Percentiles rank a stretch among this genome's conserved stretches.
These are phyloP conservation scores for Diplodus sargus DNA, from an alignment of 2,797 vertebrate genomes.

Conservation along the genomic window DNA sequence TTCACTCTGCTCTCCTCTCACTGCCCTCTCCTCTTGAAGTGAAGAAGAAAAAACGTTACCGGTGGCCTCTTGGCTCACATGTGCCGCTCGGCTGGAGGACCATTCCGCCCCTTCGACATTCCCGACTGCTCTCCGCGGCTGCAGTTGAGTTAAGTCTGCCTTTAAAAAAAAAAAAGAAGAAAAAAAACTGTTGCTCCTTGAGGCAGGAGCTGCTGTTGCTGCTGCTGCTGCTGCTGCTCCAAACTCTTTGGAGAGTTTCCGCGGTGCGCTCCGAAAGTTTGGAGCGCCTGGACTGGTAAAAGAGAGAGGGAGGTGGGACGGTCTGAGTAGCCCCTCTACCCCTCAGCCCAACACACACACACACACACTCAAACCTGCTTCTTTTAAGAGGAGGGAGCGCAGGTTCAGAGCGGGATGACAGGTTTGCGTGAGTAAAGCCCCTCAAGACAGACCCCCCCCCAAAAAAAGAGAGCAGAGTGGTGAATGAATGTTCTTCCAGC, in stretches of 20 bases:
- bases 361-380: slow-evolving; percentile 38
- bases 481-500: neutral
- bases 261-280: slow-evolving; percentile 78
- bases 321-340: slow-evolving; percentile 57
- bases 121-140: slow-evolving; percentile 67
- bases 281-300: slow-evolving; percentile 71
- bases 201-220: slow-evolving; percentile 21
- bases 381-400: slow-evolving; percentile 66
- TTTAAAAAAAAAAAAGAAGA: neutral
- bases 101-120: slow-evolving; percentile 87
- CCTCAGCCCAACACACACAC: slow-evolving; percentile 27
- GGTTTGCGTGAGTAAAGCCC: slow-evolving; percentile 47
- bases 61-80: slow-evolving; percentile 78
- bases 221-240: slow-evolving; percentile 1
- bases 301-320: slow-evolving; percentile 78
- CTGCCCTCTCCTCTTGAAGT: slow-evolving; percentile 31
- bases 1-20: slow-evolving; percentile 24
- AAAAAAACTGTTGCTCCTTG: slow-evolving; percentile 3
- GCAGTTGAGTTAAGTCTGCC: neutral
- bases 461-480: neutral
- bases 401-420: slow-evolving; percentile 70
- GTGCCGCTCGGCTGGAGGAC: slow-evolving; percentile 74
- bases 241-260: slow-evolving; percentile 72
- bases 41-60: slow-evolving; percentile 45
- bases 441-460: neutral